These are phyloP conservation scores for Molothrus aeneus DNA, from an alignment of 2,797 vertebrate species.

Conservation along the genomic window DNA sequence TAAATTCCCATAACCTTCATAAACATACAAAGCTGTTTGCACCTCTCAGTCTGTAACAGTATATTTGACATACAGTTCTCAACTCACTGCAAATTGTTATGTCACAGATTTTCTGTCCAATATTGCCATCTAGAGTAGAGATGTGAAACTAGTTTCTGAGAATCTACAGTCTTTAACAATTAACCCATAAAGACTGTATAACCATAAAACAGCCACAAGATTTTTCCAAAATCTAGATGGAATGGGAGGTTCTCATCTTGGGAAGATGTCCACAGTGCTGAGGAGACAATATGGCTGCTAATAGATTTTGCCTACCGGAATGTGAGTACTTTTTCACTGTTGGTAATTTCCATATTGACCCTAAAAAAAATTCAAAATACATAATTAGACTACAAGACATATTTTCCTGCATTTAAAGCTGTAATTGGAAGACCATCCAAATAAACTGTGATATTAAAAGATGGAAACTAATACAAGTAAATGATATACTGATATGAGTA, in stretches of 20 bases:
- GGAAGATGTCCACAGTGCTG: constrained; percentile 77
- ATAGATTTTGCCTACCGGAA: constrained; percentile 72
- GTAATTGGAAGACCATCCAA: background rate
- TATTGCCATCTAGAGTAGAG: constrained; percentile 85
- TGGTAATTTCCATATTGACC: constrained; percentile 99
- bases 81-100: constrained; percentile 70
- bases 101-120: constrained; percentile 80
- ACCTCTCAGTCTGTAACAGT: constrained; percentile 79
- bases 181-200: constrained; percentile 73
- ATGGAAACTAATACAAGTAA: background rate
- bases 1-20: constrained; percentile 80
- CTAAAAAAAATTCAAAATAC: constrained; percentile 77
- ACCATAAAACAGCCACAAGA: constrained; percentile 75
- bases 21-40: constrained; percentile 77
- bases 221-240: constrained; percentile 77
- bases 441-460: background rate
- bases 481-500: background rate
- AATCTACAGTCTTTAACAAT: constrained; percentile 73
- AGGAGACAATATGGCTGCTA: constrained; percentile 77
- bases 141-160: constrained; percentile 73
- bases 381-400: constrained; percentile 28
- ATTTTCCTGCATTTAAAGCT: background rate
- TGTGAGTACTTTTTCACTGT: constrained; percentile 88
- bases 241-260: constrained; percentile 76
- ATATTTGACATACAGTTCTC: constrained; percentile 71